These are phyloP conservation scores for Oriolus oriolus DNA, from an alignment of 2,113 vertebrate genomes.

Conservation along the genomic window DNA sequence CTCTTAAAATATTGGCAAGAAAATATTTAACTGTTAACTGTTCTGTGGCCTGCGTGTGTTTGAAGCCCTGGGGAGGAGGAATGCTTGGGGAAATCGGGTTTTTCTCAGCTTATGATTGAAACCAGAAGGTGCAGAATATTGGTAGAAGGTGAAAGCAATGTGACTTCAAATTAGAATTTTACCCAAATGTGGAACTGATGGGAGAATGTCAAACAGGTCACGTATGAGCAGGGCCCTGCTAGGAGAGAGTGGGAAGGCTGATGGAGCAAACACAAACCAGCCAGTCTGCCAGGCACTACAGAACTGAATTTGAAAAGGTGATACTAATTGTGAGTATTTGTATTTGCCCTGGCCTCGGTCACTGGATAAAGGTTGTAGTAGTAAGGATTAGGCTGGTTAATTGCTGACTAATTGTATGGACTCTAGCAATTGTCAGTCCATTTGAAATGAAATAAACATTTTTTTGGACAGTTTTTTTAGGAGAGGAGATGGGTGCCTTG, in stretches of 20 bases:
- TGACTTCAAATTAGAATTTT: constrained; percentile 27
- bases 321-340: not conserved
- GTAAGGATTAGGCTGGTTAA: not conserved
- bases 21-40: constrained; percentile 79
- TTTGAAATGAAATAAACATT: not conserved
- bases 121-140: constrained; percentile 55
- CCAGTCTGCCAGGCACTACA: not conserved
- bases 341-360: not conserved
- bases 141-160: constrained; percentile 47
- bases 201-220: constrained; percentile 10
- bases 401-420: not conserved
- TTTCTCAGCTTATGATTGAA: constrained; percentile 61
- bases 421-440: not conserved
- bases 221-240: not conserved
- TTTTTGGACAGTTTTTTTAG: not conserved
- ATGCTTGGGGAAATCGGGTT: constrained; percentile 46
- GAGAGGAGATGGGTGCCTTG: not conserved
- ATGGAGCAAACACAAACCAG: not conserved
- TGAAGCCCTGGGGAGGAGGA: constrained; percentile 61
- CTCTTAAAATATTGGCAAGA: constrained; percentile 84
- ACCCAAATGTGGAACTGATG: not conserved
- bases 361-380: not conserved
- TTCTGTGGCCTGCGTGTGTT: constrained; percentile 51
- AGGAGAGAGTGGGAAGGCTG: not conserved
- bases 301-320: not conserved